Base-by-base conservation (phyloP, 2,113 vertebrate species). In the Acrocephalus arundinaceus region DNA sequence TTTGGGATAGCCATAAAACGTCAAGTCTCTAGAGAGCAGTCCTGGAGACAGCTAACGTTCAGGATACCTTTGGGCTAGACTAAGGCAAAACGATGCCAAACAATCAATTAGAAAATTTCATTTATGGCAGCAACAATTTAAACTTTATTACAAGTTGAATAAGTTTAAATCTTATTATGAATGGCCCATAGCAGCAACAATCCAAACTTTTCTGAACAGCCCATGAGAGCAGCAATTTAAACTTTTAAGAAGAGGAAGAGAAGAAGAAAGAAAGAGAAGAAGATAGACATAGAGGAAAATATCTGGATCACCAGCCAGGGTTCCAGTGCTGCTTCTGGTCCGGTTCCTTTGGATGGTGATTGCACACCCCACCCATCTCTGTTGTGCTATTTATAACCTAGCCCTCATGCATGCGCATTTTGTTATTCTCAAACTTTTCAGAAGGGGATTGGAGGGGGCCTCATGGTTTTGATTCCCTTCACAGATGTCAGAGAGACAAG, bases 291-390 rank as follows among this genome's bases (percentile, higher is more conserved):
- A 37, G 37, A 45, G 17, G 27, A 59, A 59, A 61, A 77, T 13
- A 61, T 37, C 11, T 6, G 1, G 55, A 61, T 54, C 46, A 46
- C 18, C 33, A 54, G 23, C 18, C 27, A n/a, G 28, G 10, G 22
- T 54, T 61, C 39, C 39, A 62, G 46, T 54, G 39, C 18, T 61
- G 39, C 16, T 46, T 39, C 23, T 62, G 23, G 28, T 54, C 19
- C 0, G 0, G 46, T 71, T 62, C 10, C 19, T 71, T 71, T 1
- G 0, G 12, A 13, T 70, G 19, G 12, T 54, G 48, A 19, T 31
- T 70, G 18, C 37, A 77, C 22, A 46, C 10, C 27, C 7, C 16
- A 37, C 10, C 6, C 37, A 27, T 39, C 27, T 70, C 55, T 28
- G 18, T 9, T 54, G 28, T 27, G 9, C 39, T 61, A 5, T 59